Conservation (phyloP, 2,888 invertebrate genomes). For the Diarsia dahlii region DNA sequence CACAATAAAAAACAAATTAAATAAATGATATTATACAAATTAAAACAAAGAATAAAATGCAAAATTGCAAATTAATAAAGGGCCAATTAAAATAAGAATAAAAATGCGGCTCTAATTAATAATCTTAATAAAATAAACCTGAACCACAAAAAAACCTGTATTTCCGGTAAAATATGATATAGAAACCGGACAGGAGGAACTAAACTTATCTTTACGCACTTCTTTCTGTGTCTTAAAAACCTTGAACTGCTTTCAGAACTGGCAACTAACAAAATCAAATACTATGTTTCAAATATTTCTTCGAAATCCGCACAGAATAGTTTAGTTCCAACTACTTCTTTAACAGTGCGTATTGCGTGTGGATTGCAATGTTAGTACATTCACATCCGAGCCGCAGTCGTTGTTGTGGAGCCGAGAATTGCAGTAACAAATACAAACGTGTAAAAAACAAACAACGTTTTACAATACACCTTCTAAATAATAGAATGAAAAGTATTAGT, state of each 20-base stretch:
- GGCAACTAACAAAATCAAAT: no score
- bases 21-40: no score
- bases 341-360: slow-evolving; percentile 32
- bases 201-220: slow-evolving; percentile 16
- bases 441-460: no score
- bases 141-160: background rate
- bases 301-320: slow-evolving; percentile 12
- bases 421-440: no score
- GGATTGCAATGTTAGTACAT: no score
- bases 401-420: no score
- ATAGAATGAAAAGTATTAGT: no score
- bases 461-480: no score
- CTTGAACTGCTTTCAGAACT: background rate
- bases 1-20: no score
- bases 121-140: background rate
- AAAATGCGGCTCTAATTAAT: background rate
- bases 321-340: slow-evolving; percentile 14
- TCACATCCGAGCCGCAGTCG: no score
- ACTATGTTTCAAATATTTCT: no score
- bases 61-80: no score
- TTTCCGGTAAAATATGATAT: background rate
- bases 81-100: background rate
- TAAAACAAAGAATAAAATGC: background rate
- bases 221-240: background rate
- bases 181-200: slow-evolving; percentile 27